Evolutionary conservation across 92 coral and sea anemone genomes (phyloP), one percentile per base, ranked within the genome.

Genomic region (Porites divaricata): DNA sequence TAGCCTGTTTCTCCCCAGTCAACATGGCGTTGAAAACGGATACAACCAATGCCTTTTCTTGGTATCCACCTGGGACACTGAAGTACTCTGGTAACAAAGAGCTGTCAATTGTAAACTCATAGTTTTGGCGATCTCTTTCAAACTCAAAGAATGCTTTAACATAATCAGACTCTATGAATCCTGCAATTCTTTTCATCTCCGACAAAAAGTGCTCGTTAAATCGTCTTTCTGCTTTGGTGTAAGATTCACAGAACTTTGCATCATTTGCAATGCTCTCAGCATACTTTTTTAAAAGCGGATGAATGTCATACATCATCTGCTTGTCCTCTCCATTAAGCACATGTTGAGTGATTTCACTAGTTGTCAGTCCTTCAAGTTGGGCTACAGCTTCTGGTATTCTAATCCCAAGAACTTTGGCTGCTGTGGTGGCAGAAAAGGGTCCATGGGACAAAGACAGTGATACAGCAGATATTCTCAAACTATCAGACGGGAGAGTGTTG

Each of bases 351-450:
- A 90, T 70, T 70, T 75, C 74, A 13, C 78, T 75, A 67, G 72
- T 73, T 10, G 54, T 79, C 21, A 93, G 81, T 9, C 85, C 14
- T 62, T 93, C 96, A 17, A 93, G 69, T 67, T 86, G 80, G n/a
- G 86, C 49, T 17, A 50, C 48, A 10, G 92, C 87, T 49, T 88
- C 84, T 72, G 64, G 2, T 2, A 35, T 13, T 63, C 48, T 66
- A 17, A 66, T 68, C 25, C 75, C 93, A 12, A 89, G 80, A 76
- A 93, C 74, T 35, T 84, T 74, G 64, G 76, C 78, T 61, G 96
- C 93, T 80, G 89, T 81, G 48, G 83, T 58, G n/a, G 79, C 86
- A 25, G 93, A 69, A 63, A 93, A 93, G 22, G 90, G 88, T n/a
- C 73, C 78, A 35, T 88, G 70, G 51, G 90, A 89, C 50, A 93